Conservation (phyloP, 64 coral and sea anemone species). For the Stylophora pistillata region DNA sequence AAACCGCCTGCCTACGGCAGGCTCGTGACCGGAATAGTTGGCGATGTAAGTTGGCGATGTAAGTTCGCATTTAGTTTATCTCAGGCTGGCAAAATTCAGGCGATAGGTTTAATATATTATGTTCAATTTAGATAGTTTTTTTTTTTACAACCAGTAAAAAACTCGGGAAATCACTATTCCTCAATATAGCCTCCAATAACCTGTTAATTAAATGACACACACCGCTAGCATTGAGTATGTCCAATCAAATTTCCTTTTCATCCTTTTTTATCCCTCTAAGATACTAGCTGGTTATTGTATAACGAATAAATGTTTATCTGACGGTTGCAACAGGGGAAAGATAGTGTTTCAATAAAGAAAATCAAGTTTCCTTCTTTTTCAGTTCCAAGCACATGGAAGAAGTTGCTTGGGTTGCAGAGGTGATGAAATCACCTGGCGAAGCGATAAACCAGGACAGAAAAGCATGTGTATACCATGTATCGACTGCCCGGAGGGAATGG, state of each 20-base stretch:
- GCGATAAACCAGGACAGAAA: not conserved
- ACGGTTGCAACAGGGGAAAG: not conserved
- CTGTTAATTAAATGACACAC: too few species aligned
- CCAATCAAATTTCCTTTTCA: too few species aligned
- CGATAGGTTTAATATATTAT: not conserved
- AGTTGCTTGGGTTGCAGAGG: not conserved
- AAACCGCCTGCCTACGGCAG: too few species aligned
- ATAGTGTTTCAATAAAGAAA: not conserved
- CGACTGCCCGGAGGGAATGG: conserved; percentile 22
- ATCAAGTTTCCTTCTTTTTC: not conserved
- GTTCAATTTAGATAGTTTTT: not conserved
- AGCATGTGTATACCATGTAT: not conserved
- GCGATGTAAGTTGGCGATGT: too few species aligned
- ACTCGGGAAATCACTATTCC: too few species aligned
- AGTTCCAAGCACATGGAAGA: not conserved
- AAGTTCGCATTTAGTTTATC: too few species aligned
- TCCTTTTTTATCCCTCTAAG: too few species aligned
- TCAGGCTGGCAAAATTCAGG: too few species aligned
- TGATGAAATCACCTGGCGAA: conserved; percentile 12
- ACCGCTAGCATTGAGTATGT: too few species aligned
- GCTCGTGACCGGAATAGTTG: too few species aligned
- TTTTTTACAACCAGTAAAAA: not conserved
- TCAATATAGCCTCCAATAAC: too few species aligned
- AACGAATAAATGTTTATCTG: not conserved
- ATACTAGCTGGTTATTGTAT: not conserved